These are phyloP conservation scores for Gonioctena quinquepunctata DNA, from an alignment of 1,140 invertebrate species.

Conservation along the genomic window DNA sequence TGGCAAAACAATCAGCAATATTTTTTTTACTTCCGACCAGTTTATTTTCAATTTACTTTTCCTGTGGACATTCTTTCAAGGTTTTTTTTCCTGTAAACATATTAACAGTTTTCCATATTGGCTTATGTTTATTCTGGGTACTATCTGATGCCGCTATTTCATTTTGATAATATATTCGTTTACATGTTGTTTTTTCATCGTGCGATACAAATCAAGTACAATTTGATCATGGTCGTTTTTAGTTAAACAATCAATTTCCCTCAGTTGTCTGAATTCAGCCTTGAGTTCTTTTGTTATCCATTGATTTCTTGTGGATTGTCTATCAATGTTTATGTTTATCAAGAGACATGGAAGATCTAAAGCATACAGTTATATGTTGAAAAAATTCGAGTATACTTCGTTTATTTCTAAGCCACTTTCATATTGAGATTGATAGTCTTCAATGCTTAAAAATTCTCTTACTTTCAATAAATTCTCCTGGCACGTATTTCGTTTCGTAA, in stretches of 20 bases:
- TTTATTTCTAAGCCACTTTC: background rate
- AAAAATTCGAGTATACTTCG: background rate
- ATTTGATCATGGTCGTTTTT: background rate
- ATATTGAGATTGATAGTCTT: background rate
- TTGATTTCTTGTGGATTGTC: background rate
- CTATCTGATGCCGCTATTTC: background rate
- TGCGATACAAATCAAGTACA: background rate
- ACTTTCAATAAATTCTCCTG: background rate
- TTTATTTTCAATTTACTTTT: background rate
- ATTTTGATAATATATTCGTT: constrained; percentile 1
- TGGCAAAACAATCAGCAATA: background rate
- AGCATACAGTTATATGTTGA: background rate
- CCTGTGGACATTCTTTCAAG: background rate
- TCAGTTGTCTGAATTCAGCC: background rate
- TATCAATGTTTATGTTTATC: background rate
- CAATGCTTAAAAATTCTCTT: background rate
- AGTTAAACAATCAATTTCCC: background rate
- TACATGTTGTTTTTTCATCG: background rate
- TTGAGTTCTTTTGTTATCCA: background rate
- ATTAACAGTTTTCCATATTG: background rate
- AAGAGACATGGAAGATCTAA: background rate
- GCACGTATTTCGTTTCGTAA: background rate
- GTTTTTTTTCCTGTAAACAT: background rate
- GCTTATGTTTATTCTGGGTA: background rate
- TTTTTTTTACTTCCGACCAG: background rate